Base-by-base conservation (phyloP, 2,797 vertebrate species). In the Pelodytes ibericus region DNA sequence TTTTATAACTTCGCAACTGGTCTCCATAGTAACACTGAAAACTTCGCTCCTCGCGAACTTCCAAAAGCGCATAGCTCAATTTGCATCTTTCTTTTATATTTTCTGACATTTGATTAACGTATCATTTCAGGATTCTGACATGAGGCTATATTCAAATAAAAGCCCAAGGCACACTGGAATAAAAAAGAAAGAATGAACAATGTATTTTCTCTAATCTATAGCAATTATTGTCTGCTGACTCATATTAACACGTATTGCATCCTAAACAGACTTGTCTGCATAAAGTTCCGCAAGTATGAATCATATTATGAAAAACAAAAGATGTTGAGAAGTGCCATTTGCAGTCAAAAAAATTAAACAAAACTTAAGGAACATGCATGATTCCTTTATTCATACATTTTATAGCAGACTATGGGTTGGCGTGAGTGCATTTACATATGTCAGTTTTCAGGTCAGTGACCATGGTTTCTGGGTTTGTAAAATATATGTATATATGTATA, bases 1-100 rank as follows among this genome's bases (percentile, higher is more conserved):
- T 58, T 59, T 47, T 36, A 60, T 31, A 33, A 24, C 26, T 58
- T 9, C 9, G 20, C 30, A 39, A 20, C 39, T 44, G 18, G 39
- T 68, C 39, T 64, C 73, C 31, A 25, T 68, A 25, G 30, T 53
- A 24, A 66, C 53, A 24, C 4, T 22, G 27, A 27, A 65, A 66
- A 31, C 33, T 10, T 59, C n/a, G 9, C n/a, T 31, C 60, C 18
- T 24, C 51, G 25, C n/a, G 31, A 57, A 27, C 51, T 8, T 16
- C 15, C 20, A 13, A 22, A 25, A 33, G 25, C 7, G 1, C 41
- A 22, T 33, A 13, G 15, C 27, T 26, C 36, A 30, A 29, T 31
- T 49, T 53, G 49, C 3, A 22, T 24, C 49, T 53, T 1, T 53
- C 22, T 2, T 2, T 53, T 53, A 5, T 22, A 20, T 53, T 24